Percentiles rank a stretch among this genome's conserved stretches.
Conservation (phyloP, 2,888 invertebrate species). For the Andrena fulva region DNA sequence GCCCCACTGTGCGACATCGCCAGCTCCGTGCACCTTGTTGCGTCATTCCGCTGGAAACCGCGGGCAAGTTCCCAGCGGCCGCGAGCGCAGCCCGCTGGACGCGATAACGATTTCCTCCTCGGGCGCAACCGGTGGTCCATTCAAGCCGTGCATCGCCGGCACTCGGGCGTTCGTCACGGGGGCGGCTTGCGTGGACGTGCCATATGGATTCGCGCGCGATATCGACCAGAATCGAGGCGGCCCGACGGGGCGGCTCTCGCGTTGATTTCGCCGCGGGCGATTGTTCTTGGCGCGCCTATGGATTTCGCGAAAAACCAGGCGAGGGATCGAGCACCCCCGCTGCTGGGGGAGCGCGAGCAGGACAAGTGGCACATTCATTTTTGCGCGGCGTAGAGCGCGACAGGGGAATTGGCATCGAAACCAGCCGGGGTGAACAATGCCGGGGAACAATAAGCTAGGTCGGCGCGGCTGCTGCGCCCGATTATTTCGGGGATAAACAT, state of each 20-base stretch:
- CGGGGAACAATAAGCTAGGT: not conserved
- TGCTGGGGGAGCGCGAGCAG: not conserved
- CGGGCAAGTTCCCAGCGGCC: slow-evolving; percentile 10
- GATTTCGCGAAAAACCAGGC: not conserved
- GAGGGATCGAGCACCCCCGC: not conserved
- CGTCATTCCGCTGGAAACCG: not conserved
- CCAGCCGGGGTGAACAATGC: not conserved
- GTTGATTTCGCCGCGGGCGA: not conserved
- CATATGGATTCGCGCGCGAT: not conserved
- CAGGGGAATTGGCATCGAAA: not conserved
- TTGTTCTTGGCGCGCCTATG: not conserved
- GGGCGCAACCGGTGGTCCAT: slow-evolving; percentile 56
- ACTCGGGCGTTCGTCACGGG: slow-evolving; percentile 34
- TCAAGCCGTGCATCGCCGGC: slow-evolving; percentile 37
- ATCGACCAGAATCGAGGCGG: slow-evolving; percentile 7
- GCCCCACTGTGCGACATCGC: too few relatives aligned
- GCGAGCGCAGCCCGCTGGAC: slow-evolving; percentile 5
- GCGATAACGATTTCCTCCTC: slow-evolving; percentile 55
- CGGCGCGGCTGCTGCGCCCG: not conserved
- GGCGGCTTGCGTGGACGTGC: slow-evolving; percentile 14
- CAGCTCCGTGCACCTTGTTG: not conserved
- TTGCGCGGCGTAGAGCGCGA: not conserved
- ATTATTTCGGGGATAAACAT: slow-evolving; percentile 30
- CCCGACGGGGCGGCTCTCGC: slow-evolving; percentile 8
- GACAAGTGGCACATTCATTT: not conserved